These are phyloP conservation scores for Alces alces DNA, from an alignment of 2,113 vertebrate genomes.

Conservation along the genomic window DNA sequence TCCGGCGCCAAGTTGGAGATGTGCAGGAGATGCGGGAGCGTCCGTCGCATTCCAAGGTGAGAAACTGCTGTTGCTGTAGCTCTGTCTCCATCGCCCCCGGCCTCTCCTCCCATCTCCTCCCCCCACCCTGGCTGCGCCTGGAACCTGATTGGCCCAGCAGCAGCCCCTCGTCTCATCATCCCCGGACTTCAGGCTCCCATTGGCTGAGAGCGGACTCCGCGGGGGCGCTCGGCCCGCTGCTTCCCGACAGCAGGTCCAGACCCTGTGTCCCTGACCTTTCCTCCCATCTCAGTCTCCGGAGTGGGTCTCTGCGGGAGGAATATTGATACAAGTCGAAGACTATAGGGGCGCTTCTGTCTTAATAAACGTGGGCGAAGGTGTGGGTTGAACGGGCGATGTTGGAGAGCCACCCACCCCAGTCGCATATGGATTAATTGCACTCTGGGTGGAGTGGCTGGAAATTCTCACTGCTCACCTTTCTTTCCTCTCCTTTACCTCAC, in stretches of 20 bases:
- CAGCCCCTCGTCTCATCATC: conserved; percentile 7
- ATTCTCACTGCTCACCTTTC: neutral
- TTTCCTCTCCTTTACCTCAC: neutral
- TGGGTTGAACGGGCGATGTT: neutral
- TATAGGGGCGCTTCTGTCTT: neutral
- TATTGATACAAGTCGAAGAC: neutral
- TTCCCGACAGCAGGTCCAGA: neutral
- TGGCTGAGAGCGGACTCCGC: conserved; percentile 40
- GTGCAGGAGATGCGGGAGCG: neutral
- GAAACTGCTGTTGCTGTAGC: conserved; percentile 65
- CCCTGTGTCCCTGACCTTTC: neutral
- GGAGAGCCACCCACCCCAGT: neutral
- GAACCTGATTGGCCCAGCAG: conserved; percentile 64
- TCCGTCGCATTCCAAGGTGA: conserved; percentile 64
- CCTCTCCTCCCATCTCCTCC: conserved; percentile 51
- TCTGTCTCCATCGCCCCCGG: conserved; percentile 47
- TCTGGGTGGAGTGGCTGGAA: conserved; percentile 34
- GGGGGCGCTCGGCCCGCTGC: neutral
- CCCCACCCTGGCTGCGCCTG: conserved; percentile 14
- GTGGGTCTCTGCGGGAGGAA: neutral
- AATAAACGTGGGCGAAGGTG: neutral
- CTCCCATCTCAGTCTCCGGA: neutral
- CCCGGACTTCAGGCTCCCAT: conserved; percentile 29
- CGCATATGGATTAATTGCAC: neutral
- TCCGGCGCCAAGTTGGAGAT: neutral